These are phyloP conservation scores for Parnassius orleans DNA, from an alignment of 2,888 invertebrate species.

Conservation along the genomic window DNA sequence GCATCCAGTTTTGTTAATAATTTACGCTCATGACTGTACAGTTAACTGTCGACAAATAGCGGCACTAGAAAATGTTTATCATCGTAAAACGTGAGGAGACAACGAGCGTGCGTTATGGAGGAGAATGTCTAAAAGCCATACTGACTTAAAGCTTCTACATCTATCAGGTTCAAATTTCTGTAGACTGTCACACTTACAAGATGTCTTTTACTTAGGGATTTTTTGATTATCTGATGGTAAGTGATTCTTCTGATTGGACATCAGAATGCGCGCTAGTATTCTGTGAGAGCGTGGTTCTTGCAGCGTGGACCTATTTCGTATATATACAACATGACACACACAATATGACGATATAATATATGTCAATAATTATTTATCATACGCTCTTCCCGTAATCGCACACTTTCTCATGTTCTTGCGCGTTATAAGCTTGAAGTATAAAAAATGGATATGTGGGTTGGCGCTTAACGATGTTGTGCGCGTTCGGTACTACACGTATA, in stretches of 20 bases:
- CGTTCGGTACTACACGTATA: constrained; percentile 20
- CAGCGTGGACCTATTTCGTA: too few species aligned
- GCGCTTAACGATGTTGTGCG: constrained; percentile 32
- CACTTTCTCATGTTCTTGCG: constrained; percentile 18
- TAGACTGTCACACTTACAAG: background rate
- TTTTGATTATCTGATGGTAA: too few species aligned
- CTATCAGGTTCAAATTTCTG: background rate
- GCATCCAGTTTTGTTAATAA: background rate
- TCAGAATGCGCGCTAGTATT: too few species aligned
- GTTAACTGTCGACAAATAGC: constrained; percentile 8
- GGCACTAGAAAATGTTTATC: constrained; percentile 11
- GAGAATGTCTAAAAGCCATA: constrained; percentile 7
- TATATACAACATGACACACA: too few species aligned
- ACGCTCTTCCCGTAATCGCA: constrained; percentile 1
- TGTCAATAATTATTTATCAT: background rate
- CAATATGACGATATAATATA: background rate
- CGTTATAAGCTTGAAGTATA: constrained; percentile 22
- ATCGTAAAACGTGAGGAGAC: constrained; percentile 9
- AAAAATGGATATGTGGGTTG: constrained; percentile 30
- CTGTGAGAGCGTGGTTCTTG: too few species aligned
- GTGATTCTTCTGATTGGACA: too few species aligned
- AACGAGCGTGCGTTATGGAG: background rate
- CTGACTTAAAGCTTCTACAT: constrained; percentile 6
- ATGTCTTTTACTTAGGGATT: too few species aligned
- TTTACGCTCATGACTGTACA: background rate